Conservation (phyloP, 2,888 invertebrate genomes). For the Cryptocheilus praepositus region DNA sequence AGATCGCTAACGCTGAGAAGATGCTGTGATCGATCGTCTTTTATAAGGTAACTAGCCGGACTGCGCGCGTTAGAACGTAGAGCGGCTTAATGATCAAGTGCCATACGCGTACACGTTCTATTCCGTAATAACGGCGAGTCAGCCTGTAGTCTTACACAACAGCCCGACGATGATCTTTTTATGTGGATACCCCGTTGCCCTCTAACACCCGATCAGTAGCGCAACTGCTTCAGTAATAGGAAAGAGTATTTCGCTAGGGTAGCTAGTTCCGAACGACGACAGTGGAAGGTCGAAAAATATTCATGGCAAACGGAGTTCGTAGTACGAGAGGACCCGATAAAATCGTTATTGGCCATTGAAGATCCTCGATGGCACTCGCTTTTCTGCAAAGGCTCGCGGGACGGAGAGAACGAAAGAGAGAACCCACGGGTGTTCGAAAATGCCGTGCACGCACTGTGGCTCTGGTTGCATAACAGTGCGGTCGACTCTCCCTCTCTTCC, state of each 20-base stretch:
- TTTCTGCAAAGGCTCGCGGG: slow-evolving; percentile 10
- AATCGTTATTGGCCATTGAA: no score
- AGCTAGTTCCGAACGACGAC: no score
- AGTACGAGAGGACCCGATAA: not conserved
- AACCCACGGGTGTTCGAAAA: slow-evolving; percentile 46
- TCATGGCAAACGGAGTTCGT: no score
- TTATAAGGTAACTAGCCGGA: slow-evolving; percentile 15
- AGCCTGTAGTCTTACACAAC: slow-evolving; percentile 59
- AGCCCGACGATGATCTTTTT: slow-evolving; percentile 10
- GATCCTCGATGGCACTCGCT: not conserved
- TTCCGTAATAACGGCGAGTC: slow-evolving; percentile 32
- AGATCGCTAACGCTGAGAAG: not conserved
- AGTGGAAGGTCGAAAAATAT: no score
- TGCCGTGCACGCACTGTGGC: slow-evolving; percentile 51
- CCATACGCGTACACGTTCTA: slow-evolving; percentile 46
- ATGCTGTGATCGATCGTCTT: slow-evolving; percentile 7
- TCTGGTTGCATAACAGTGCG: slow-evolving; percentile 44
- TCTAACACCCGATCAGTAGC: no score
- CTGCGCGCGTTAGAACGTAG: slow-evolving; percentile 53
- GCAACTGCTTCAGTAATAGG: no score
- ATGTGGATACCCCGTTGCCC: not conserved
- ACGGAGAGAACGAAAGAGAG: slow-evolving; percentile 18
- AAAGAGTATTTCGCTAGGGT: no score
- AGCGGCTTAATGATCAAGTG: slow-evolving; percentile 59
- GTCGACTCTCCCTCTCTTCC: slow-evolving; percentile 23